Conservation (phyloP, 2,797 vertebrate species). For the Sebastes minor region DNA sequence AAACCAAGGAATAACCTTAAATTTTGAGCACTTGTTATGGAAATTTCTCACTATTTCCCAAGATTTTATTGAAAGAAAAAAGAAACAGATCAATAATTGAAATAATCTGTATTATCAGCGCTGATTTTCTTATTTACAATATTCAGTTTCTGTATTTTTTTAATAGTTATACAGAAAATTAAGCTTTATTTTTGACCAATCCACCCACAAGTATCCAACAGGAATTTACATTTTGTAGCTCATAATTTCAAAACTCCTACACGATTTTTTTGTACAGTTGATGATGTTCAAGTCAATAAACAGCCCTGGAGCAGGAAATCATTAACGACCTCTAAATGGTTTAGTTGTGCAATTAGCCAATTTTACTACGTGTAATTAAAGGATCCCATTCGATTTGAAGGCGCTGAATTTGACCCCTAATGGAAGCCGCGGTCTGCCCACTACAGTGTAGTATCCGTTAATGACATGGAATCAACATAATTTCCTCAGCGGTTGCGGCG, state of each 20-base stretch:
- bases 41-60: background rate
- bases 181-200: background rate
- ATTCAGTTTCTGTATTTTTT: background rate
- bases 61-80: background rate
- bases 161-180: background rate
- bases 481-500: background rate
- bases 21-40: background rate
- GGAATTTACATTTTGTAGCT: background rate
- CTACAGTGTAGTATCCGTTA: constrained; percentile 5
- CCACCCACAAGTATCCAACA: background rate
- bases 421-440: constrained; percentile 3
- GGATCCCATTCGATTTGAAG: constrained; percentile 31
- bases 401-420: constrained; percentile 55
- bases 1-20: background rate
- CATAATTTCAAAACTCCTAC: background rate
- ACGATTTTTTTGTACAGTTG: background rate
- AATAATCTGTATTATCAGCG: background rate
- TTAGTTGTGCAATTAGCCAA: constrained; percentile 43
- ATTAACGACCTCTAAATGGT: constrained; percentile 57
- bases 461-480: constrained; percentile 48
- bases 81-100: background rate
- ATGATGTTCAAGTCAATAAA: constrained; percentile 22
- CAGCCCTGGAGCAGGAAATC: constrained; percentile 25
- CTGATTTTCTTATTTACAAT: background rate
- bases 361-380: constrained; percentile 62